Percentiles rank a stretch among this genome's conserved stretches.
Evolutionary conservation across 2,888 invertebrate species (phyloP).

Genomic region (Trachelus iudaicus): DNA sequence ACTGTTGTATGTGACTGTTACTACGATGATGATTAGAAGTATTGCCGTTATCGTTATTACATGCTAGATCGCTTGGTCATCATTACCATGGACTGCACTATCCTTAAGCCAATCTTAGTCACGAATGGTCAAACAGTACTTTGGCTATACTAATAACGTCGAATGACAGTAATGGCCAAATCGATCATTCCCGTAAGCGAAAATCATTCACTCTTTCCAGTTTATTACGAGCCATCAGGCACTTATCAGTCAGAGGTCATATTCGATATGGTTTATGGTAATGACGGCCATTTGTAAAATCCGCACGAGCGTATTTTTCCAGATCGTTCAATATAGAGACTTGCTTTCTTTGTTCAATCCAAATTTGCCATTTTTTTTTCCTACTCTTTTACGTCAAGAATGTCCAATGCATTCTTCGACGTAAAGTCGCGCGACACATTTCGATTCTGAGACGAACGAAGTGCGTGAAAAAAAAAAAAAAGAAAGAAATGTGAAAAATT

Average conservation of each 20-base stretch:
- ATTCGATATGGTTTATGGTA: neutral
- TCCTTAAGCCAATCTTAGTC: neutral
- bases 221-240: neutral
- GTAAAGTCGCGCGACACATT: neutral
- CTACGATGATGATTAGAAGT: conserved; percentile 33
- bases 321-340: neutral
- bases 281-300: neutral
- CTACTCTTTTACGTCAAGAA: neutral
- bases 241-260: neutral
- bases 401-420: neutral
- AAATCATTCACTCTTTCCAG: neutral
- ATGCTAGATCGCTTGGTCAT: neutral
- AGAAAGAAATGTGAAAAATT: neutral
- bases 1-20: conserved; percentile 23
- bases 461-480: neutral
- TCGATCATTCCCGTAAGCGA: neutral
- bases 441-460: neutral
- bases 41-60: conserved; percentile 9
- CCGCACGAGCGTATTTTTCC: neutral
- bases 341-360: neutral
- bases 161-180: neutral
- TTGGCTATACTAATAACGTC: neutral
- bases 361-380: neutral
- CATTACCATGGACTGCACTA: neutral
- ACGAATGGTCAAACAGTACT: neutral